Percentiles rank a stretch among this genome's conserved stretches.
phyloP scores from a whole-genome alignment of 2,888 invertebrate genomes.

The Branchellion lobata region DNA sequence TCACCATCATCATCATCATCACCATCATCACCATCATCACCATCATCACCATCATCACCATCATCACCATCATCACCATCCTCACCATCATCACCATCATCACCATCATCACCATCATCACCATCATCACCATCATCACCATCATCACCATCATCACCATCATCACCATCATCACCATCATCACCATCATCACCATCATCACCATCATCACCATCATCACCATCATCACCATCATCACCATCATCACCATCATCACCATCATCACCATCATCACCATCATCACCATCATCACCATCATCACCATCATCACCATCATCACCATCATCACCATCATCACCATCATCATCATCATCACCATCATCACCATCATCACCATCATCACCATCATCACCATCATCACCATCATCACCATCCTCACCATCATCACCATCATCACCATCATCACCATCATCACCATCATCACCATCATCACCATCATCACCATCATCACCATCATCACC shows the following conservation, averaged over 20 bases:
- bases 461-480: constrained; percentile 43
- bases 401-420: too few species aligned
- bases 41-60: constrained; percentile 17
- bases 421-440: too few species aligned
- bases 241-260: constrained; percentile 39
- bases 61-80: constrained; percentile 38
- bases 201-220: constrained; percentile 39
- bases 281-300: constrained; percentile 42
- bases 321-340: constrained; percentile 49
- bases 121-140: constrained; percentile 37
- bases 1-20: not conserved
- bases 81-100: too few species aligned
- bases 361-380: constrained; percentile 45
- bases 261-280: constrained; percentile 44
- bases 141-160: constrained; percentile 25
- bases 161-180: constrained; percentile 37
- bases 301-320: constrained; percentile 47
- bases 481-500: constrained; percentile 21
- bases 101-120: constrained; percentile 48
- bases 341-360: constrained; percentile 50
- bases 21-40: constrained; percentile 42
- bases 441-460: not conserved
- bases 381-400: constrained; percentile 9
- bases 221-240: constrained; percentile 44
- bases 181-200: constrained; percentile 44